Conservation (phyloP, 2,797 vertebrate species). For the Anas bahamensis region DNA sequence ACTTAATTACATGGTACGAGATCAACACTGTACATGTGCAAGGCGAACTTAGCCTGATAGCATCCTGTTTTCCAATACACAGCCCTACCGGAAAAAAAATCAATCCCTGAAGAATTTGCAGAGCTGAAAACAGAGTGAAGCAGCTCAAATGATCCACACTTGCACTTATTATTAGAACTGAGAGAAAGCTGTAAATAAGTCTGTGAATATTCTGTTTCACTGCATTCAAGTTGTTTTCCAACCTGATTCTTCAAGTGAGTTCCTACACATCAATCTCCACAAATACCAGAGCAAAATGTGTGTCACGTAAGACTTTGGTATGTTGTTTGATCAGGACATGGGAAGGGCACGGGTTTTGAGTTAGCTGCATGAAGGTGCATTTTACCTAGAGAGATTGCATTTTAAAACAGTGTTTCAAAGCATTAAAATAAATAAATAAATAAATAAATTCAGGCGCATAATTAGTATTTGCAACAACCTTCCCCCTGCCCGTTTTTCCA, state of each 20-base stretch:
- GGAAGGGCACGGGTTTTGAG: background rate
- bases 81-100: background rate
- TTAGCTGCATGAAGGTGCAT: background rate
- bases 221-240: background rate
- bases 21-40: background rate
- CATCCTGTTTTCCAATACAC: background rate
- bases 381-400: background rate
- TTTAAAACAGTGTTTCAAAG: background rate
- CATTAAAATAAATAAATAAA: no score
- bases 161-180: constrained; percentile 56
- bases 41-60: background rate
- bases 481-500: background rate
- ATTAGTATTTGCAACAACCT: background rate
- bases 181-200: constrained; percentile 43
- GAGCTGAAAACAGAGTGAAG: background rate
- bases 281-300: background rate
- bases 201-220: constrained; percentile 28
- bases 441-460: background rate
- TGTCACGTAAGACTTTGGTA: background rate
- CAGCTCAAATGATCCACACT: constrained; percentile 24
- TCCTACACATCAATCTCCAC: background rate
- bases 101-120: background rate
- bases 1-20: background rate
- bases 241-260: background rate
- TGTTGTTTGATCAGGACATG: background rate